phyloP scores from a whole-genome alignment of 92 coral and sea anemone species.

The Parazoanthus swiftii region DNA sequence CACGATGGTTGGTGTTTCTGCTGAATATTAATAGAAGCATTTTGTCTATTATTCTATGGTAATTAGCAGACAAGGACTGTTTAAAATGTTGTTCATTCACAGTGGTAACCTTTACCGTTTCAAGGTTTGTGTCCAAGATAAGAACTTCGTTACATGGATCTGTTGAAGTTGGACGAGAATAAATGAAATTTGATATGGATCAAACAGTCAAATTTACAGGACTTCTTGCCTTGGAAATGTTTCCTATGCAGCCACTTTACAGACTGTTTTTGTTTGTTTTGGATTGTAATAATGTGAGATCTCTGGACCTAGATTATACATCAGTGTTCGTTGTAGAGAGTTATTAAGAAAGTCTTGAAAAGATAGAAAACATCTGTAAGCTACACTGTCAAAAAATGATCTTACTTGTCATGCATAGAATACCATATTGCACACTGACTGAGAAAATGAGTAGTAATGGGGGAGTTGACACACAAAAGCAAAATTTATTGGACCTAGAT shows the following conservation, averaged over 20 bases:
- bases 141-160: conserved; percentile 12
- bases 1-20: conserved; percentile 6
- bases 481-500: background rate
- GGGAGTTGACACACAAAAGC: background rate
- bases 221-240: conserved; percentile 17
- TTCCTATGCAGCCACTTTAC: conserved; percentile 16
- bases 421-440: background rate
- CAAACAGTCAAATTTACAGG: background rate
- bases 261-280: conserved; percentile 15
- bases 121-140: conserved; percentile 7
- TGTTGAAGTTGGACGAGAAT: conserved; percentile 5
- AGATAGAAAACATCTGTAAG: conserved; percentile 32
- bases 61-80: conserved; percentile 22
- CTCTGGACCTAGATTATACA: background rate
- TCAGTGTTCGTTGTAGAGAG: background rate
- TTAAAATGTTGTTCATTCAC: conserved; percentile 6
- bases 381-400: background rate
- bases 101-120: background rate
- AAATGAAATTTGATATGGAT: conserved; percentile 31
- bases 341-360: background rate
- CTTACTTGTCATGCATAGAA: conserved; percentile 14
- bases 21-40: conserved; percentile 29
- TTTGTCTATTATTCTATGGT: conserved; percentile 31
- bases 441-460: background rate
- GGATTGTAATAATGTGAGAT: background rate